These are phyloP conservation scores for Acrossocheilus wenchowensis DNA, from an alignment of 2,797 vertebrate genomes.

Conservation along the genomic window DNA sequence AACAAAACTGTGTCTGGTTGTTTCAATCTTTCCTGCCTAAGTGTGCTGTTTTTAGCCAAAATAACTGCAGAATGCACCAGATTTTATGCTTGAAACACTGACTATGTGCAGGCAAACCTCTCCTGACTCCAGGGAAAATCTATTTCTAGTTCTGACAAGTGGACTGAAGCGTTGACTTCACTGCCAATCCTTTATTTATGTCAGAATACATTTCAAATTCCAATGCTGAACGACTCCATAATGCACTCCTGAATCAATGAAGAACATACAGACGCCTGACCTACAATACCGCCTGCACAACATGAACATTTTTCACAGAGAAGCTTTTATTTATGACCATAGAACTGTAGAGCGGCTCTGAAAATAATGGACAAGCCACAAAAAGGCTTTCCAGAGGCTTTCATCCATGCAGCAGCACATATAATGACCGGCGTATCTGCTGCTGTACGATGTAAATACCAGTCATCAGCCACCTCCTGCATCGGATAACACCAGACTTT, in stretches of 20 bases:
- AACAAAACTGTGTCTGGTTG: background rate
- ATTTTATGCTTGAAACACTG: background rate
- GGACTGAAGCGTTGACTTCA: background rate
- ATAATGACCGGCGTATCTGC: slow-evolving; percentile 3
- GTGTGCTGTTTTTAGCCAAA: background rate
- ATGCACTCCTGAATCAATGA: background rate
- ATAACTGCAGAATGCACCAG: background rate
- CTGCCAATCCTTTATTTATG: background rate
- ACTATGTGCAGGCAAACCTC: background rate
- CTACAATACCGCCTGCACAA: background rate
- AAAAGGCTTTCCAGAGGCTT: background rate
- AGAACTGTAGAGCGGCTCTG: background rate
- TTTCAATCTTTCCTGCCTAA: background rate
- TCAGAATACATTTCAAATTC: background rate
- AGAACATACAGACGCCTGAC: background rate
- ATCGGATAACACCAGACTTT: background rate
- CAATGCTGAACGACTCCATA: background rate
- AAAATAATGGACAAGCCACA: background rate
- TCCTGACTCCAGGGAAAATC: background rate
- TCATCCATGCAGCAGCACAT: background rate
- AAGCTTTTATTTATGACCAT: background rate
- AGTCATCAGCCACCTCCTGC: background rate
- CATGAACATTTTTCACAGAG: background rate
- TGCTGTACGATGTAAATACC: background rate
- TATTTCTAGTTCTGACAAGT: background rate